Percentiles rank a stretch among this genome's conserved stretches.
phyloP scores from a whole-genome alignment of 2,888 invertebrate species.

The Brachyptera putata region DNA sequence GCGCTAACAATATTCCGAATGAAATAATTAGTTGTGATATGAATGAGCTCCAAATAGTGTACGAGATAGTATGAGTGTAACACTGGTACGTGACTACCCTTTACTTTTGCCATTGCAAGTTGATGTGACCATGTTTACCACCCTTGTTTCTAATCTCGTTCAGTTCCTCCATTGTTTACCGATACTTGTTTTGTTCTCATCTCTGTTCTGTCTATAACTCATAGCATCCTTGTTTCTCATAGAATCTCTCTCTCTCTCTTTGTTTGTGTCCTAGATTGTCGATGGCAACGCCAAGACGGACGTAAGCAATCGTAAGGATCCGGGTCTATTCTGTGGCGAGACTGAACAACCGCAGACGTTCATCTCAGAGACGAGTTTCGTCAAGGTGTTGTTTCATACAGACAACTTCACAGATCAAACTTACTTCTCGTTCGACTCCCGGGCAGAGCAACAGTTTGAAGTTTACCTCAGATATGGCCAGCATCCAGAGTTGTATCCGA shows the following conservation, averaged over 20 bases:
- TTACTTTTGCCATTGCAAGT: too few species aligned
- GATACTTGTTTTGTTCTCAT: too few species aligned
- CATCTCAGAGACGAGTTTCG: constrained; percentile 91
- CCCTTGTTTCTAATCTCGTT: too few species aligned
- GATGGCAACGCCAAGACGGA: constrained; percentile 88
- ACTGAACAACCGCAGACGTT: constrained; percentile 91
- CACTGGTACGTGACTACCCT: too few species aligned
- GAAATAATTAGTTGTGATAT: too few species aligned
- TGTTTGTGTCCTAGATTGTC: constrained; percentile 65
- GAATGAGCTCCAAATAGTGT: too few species aligned
- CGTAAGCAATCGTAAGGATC: constrained; percentile 81
- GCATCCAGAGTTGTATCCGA: constrained; percentile 88
- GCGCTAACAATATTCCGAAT: too few species aligned
- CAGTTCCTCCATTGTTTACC: too few species aligned
- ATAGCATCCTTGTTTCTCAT: background rate
- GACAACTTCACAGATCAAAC: constrained; percentile 93
- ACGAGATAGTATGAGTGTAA: too few species aligned
- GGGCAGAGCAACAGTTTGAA: constrained; percentile 87
- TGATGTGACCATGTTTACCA: too few species aligned
- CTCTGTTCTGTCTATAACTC: too few species aligned
- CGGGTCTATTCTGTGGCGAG: constrained; percentile 89
- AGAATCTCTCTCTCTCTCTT: background rate
- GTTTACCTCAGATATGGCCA: constrained; percentile 89
- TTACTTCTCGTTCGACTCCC: constrained; percentile 79
- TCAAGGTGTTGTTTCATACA: constrained; percentile 85